Evolutionary conservation across 2,888 invertebrate species (phyloP), one percentile per base, ranked within the genome.

Genomic region (Silvanus unidentatus): DNA sequence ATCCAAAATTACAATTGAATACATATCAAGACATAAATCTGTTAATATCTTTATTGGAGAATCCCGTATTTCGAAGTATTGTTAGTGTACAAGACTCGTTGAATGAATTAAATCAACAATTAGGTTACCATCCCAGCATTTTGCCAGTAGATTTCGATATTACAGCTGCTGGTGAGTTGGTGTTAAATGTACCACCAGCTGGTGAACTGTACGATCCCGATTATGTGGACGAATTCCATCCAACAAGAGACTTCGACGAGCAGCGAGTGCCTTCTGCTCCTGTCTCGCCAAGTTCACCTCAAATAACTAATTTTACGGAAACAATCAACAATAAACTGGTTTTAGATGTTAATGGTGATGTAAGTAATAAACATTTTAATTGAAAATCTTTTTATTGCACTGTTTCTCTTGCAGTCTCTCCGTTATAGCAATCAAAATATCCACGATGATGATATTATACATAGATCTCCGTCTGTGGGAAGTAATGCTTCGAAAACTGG

Each of bases 141-240:
- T 75, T 94, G 50, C 92, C 94, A 35, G 88, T 88, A 40, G 94
- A 95, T 70, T 96, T 96, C 73, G 93, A 95, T 66, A 91, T 97
- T 44, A 88, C 86, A 57, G 81, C 86, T 37, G 82, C 88, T 55
- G 76, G 75, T 2, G 82, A 86, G 59, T 70, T 87, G 45, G 77
- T 84, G 29, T 69, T 86, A 16, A 83, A 79, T 64, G 76, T 82
- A 2, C 80, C 81, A 40, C 76, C 79, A 15, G 73, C 75, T 30
- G 76, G 77, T 39, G 77, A 78, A 38, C 62, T 78, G 47, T 79
- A 78, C 52, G 75, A 75, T 55, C 68, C 73, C n/a, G 77, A 77
- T 40, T 80, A 76, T 62, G 71, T 70, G 13, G 75, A 68, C 45
- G 68, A 69, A 45, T 71, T 68, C 55, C 63, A 64, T 44, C 58